Evolutionary conservation across 2,888 invertebrate genomes (phyloP).

Genomic region (Nephrotoma guestfalica): DNA sequence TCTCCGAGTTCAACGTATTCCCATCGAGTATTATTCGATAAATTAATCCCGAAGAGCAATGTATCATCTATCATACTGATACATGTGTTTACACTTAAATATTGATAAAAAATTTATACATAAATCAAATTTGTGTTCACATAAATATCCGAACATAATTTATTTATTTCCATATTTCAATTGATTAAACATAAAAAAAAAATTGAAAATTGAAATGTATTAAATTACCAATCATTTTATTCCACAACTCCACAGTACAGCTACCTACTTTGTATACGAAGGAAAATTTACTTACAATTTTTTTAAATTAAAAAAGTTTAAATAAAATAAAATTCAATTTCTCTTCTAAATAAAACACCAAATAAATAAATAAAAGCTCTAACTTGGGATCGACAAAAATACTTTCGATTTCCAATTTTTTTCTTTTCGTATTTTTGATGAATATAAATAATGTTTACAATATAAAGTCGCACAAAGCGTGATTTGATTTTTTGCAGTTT

Average conservation of each 20-base stretch:
- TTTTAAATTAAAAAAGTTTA: background rate
- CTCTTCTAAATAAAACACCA: background rate
- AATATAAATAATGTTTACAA: background rate
- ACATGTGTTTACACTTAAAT: too few relatives aligned
- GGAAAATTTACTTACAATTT: too few relatives aligned
- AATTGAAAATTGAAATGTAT: background rate
- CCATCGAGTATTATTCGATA: too few relatives aligned
- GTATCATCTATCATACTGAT: too few relatives aligned
- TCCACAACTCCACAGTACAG: background rate
- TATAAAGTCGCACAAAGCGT: background rate
- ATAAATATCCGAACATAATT: background rate
- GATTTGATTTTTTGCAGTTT: background rate
- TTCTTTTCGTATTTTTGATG: background rate
- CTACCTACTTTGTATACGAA: too few relatives aligned
- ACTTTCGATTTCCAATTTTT: background rate
- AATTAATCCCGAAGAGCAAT: too few relatives aligned
- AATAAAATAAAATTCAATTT: background rate
- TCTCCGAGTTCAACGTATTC: too few relatives aligned
- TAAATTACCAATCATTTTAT: background rate
- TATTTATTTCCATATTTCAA: background rate
- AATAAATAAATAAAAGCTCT: background rate
- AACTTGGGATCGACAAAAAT: background rate
- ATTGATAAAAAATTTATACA: background rate
- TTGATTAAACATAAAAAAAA: background rate
- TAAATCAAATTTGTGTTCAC: background rate